Evolutionary conservation across 2,888 invertebrate species (phyloP), one percentile per base, ranked within the genome.

Genomic region (Torymus aiolomorphi): DNA sequence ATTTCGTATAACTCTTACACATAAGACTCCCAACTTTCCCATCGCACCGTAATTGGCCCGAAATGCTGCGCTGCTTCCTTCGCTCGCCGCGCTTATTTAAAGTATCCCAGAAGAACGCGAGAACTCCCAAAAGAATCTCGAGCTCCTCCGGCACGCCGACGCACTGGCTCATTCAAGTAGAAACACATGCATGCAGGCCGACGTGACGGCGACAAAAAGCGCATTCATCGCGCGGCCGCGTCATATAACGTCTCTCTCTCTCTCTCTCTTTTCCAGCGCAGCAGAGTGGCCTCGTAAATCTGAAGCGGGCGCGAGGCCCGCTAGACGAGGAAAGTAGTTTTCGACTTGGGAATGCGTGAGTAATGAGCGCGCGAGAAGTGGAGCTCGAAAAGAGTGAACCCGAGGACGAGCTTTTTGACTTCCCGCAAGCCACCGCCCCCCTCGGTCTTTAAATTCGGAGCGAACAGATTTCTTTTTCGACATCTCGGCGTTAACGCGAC

Each of bases 341-440:
- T 78, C 70, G 72, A 78, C 78, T 84, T 65, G 73, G 82, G 83
- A 84, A 84, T 82, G 82, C 81, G 72, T 82, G 84, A 83, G 82
- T 83, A 82, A 84, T 78, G 80, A 78, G 66, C 5, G 8, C 42
- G 52, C 61, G 16, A 78, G 71, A 72, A 81, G 79, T 59, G 70
- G 52, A 75, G 61, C 52, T 52, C 59, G 67, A 66, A 67, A 10
- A 67, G 54, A 57, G 57, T 11, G 57, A 18, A 12, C 16, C 8
- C 10, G 54, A 69, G 42, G 51, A 24, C 42, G 31, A 65, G 51
- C 20, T 69, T 62, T 31, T 76, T 75, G 61, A 59, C 63, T 63
- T 24, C 31, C 65, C 42, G 14, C 16, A 42, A 18, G 20, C 20
- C 20, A 20, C 13, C 52, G 42, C 24, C 42, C 65, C 71, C 59